Base-by-base conservation (phyloP, 1,140 invertebrate genomes). In the Phortica variegata region DNA sequence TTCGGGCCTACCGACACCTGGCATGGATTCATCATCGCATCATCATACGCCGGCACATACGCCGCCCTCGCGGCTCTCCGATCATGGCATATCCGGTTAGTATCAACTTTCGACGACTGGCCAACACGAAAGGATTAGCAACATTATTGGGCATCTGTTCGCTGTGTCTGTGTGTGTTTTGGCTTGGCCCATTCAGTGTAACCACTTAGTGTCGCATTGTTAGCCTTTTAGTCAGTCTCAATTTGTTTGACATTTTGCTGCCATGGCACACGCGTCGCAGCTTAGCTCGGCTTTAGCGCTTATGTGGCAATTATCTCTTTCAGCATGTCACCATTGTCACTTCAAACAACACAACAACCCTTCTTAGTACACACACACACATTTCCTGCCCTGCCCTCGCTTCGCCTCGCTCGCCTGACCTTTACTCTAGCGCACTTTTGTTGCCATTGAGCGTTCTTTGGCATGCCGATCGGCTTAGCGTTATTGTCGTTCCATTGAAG, bases 11-110 rank as follows among this genome's bases (percentile, higher is more conserved):
- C 77, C 78, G 38, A 78, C 73, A 48, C 68, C 73, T 31, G 73
- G 73, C 50, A 73, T 76, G 57, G 73, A 76, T 49, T 66, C 74
- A 17, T 74, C 73, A 29, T 76, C 79, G 31, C 79, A 80, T 51
- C 75, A 66, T 61, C 78, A 87, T 74, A 75, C 86, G 63, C 76
- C 85, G 70, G 78, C 83, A 69, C 79, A 87, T 68, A 76, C 84
- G 69, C 65, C 84, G 75, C 73, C 83, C 62, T 69, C 75, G 26
- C 60, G 74, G 15, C 66, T 77, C 39, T 76, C 78, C 31, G 78
- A 77, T 45, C 74, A 76, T 49, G 63, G 69, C 39, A 73, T 76
- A 44, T 75, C 72, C 53, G 73, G 73, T 75, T 58, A 71, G 68
- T 61, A 41, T 4, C n/a, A n/a, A 3, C 26, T 17, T 42, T 10